Evolutionary conservation across 2,888 invertebrate genomes (phyloP).

Genomic region (Chirona hameri): DNA sequence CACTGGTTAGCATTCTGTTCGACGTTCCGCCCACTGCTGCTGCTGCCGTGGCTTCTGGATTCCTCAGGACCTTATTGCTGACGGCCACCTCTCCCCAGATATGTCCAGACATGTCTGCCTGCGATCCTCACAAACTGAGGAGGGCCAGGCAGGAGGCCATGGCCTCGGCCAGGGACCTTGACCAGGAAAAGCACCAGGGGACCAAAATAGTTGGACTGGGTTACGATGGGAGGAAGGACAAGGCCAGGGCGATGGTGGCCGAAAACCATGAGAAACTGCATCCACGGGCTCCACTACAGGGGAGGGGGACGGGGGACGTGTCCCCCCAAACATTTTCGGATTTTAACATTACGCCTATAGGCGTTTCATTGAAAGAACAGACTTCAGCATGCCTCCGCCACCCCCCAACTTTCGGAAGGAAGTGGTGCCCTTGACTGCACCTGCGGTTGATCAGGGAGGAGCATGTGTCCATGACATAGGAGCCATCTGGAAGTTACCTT

Average conservation of each 20-base stretch:
- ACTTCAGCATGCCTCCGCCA: too few relatives aligned
- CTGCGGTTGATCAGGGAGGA: neutral
- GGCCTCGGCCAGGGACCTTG: neutral
- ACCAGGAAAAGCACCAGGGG: neutral
- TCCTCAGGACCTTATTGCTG: neutral
- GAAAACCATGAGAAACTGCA: neutral
- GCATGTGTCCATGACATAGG: neutral
- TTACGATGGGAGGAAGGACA: neutral
- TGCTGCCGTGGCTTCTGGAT: neutral
- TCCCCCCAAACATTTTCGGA: too few relatives aligned
- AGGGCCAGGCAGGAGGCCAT: neutral
- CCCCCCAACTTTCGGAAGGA: too few relatives aligned
- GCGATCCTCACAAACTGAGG: neutral
- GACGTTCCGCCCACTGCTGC: neutral
- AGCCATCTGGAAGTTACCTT: neutral
- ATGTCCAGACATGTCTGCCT: neutral
- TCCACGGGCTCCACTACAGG: too few relatives aligned
- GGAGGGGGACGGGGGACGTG: too few relatives aligned
- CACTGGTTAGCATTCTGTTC: neutral
- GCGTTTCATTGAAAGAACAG: too few relatives aligned
- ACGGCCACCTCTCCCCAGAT: neutral
- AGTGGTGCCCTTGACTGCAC: too few relatives aligned
- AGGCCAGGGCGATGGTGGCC: neutral
- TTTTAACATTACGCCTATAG: too few relatives aligned
- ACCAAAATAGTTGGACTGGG: too few relatives aligned